These are phyloP conservation scores for Myotis planiceps DNA, from an alignment of 2,797 vertebrate genomes.

Conservation along the genomic window DNA sequence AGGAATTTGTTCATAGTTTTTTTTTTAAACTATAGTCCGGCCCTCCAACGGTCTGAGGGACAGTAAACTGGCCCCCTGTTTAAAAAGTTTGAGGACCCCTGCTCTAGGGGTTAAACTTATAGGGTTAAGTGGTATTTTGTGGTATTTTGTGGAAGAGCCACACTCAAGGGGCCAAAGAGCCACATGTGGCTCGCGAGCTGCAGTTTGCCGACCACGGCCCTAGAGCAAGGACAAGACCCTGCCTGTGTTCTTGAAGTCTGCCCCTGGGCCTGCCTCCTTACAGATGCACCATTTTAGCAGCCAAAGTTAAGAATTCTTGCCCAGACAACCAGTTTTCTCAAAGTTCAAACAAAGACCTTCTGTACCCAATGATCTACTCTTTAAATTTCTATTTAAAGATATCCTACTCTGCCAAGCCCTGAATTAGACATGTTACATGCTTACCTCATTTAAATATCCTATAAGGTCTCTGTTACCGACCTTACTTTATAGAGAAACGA, in stretches of 20 bases:
- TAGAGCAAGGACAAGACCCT: not conserved
- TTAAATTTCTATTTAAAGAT: not conserved
- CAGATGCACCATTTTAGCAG: not conserved
- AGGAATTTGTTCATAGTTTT: no score
- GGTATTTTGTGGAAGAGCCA: no score
- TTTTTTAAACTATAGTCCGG: no score
- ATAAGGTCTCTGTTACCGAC: not conserved
- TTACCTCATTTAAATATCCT: constrained; percentile 24
- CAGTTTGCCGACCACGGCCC: no score
- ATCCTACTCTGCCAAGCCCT: not conserved
- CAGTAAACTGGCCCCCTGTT: no score
- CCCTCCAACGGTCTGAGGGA: no score
- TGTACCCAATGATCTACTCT: not conserved
- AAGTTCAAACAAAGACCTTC: not conserved
- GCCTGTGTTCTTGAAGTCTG: not conserved
- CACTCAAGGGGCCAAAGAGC: no score
- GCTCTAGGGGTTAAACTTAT: not conserved
- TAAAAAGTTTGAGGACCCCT: no score
- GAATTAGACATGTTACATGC: constrained; percentile 5
- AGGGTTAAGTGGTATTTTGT: not conserved
- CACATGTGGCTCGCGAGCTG: no score
- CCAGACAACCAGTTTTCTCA: not conserved
- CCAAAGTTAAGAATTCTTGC: not conserved
- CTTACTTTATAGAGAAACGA: constrained; percentile 38
- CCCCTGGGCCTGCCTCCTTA: not conserved